Conservation (phyloP, 2,888 invertebrate genomes). For the Phortica okadai region DNA sequence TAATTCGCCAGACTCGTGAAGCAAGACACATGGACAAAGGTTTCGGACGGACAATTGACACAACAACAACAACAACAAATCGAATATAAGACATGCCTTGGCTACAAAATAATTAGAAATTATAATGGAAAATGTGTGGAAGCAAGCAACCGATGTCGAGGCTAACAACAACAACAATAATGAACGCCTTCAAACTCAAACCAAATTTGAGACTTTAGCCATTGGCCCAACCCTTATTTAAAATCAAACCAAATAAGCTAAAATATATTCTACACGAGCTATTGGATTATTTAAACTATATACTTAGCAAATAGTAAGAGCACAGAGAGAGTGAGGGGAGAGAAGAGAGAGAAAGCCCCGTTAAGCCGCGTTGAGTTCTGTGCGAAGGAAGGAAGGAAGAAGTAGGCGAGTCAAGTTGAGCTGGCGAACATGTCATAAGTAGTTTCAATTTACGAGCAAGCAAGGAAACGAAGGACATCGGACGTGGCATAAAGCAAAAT, state of each 20-base stretch:
- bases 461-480: neutral
- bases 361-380: neutral
- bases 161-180: slow-evolving; percentile 56
- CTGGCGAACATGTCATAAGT: slow-evolving; percentile 26
- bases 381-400: neutral
- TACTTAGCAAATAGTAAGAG: slow-evolving; percentile 17
- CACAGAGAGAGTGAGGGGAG: too few relatives aligned
- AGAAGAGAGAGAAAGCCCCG: neutral
- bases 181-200: slow-evolving; percentile 46
- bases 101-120: slow-evolving; percentile 68
- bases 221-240: neutral
- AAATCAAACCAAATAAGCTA: slow-evolving; percentile 9
- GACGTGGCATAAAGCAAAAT: neutral
- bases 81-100: slow-evolving; percentile 36
- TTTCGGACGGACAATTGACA: slow-evolving; percentile 44
- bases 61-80: slow-evolving; percentile 32
- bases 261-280: slow-evolving; percentile 40
- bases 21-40: slow-evolving; percentile 42
- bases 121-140: slow-evolving; percentile 68
- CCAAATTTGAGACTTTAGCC: slow-evolving; percentile 44
- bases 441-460: slow-evolving; percentile 40
- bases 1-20: slow-evolving; percentile 67
- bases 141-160: slow-evolving; percentile 49
- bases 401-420: neutral
- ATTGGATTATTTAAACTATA: slow-evolving; percentile 52